Evolutionary conservation across 2,888 invertebrate species (phyloP), one percentile per base, ranked within the genome.

Genomic region (Leptogaster cylindrica): DNA sequence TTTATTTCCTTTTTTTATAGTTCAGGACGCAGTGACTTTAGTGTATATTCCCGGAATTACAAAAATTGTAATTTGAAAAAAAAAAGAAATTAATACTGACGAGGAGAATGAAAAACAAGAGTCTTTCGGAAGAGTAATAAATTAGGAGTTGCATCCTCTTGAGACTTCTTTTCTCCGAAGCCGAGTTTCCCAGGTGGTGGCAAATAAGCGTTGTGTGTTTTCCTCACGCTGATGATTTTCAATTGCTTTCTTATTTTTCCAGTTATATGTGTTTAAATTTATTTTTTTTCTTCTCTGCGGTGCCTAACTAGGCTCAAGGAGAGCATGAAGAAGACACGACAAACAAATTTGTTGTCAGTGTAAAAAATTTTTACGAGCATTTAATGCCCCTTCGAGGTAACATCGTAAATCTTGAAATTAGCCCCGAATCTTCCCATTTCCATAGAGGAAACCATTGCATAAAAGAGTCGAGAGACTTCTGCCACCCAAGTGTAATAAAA

Each of bases 381-480:
- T 68, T 68, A 65, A 68, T 68, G 68, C 65, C 68, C 68, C 55
- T 68, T 55, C 65, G 68, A 65, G 65, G 64, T 68, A 58, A 25
- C 58, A 27, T 58, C 65, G 65, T 68, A 68, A 68, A 68, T 68
- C 58, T 68, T 65, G 50, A 68, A 68, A 65, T 68, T 68, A 68
- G 58, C 68, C 55, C 48, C 46, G 48, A 65, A 58, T 65, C 50
- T 55, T 51, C 27, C 58, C 48, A 55, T 39, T 55, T 55, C 36
- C 55, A 10, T 55, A 23, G 16, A 25, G 50, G 50, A 55, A 20
- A 39, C 28, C 23, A 41, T 16, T 6, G 14, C 23, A 55, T 55
- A 55, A 55, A 55, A 55, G 55, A 55, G 36, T 55, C 36, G n/a
- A 55, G 55, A 55, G 55, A 36, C 36, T 39, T 55, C 33, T 36